These are phyloP conservation scores for Poecile atricapillus DNA, from an alignment of 2,113 vertebrate genomes.

Conservation along the genomic window DNA sequence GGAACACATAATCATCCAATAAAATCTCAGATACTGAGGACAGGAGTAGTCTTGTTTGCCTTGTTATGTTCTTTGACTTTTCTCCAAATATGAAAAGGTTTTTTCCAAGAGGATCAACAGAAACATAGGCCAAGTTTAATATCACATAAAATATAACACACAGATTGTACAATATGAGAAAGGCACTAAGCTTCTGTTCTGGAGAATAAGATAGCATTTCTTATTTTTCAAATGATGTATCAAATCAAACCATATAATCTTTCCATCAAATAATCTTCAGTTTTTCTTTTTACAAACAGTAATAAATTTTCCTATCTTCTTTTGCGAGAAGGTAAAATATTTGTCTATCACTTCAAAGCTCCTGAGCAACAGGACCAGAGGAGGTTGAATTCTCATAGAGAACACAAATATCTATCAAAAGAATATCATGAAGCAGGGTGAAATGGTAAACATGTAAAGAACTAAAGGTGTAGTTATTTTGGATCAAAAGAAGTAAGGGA, in stretches of 20 bases:
- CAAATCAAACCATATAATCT: background rate
- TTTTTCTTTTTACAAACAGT: background rate
- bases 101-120: background rate
- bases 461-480: background rate
- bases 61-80: background rate
- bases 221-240: background rate
- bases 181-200: background rate
- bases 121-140: background rate
- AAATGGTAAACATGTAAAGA: background rate
- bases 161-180: background rate
- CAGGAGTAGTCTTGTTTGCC: background rate
- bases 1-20: background rate
- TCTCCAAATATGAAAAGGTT: background rate
- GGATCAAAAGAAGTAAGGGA: background rate
- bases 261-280: background rate
- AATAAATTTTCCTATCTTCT: background rate
- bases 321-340: background rate
- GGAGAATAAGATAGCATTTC: background rate
- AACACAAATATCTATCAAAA: background rate
- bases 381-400: background rate
- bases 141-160: background rate
- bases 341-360: background rate
- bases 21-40: background rate
- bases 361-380: background rate
- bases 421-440: background rate